Conservation (phyloP, 2,888 invertebrate genomes). For the Brenthis hecate region DNA sequence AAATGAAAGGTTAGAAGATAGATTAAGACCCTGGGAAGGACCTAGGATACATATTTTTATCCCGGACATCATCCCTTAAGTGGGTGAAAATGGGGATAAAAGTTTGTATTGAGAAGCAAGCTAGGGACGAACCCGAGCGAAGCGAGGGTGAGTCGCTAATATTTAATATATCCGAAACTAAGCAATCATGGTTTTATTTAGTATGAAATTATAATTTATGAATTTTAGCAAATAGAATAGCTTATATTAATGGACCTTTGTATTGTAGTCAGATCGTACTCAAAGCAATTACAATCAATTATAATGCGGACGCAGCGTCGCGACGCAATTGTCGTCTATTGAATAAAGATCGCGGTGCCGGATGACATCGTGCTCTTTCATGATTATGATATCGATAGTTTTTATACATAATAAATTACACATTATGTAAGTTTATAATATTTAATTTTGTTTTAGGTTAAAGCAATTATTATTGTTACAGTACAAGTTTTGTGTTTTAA, state of each 20-base stretch:
- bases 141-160: too few species aligned
- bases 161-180: too few species aligned
- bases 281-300: conserved; percentile 59
- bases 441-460: not conserved
- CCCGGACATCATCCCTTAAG: too few species aligned
- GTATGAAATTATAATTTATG: not conserved
- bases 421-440: not conserved
- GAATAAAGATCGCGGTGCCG: conserved; percentile 48
- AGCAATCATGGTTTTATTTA: not conserved
- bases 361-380: conserved; percentile 29
- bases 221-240: not conserved
- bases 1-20: too few species aligned
- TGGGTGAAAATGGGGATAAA: too few species aligned
- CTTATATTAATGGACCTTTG: conserved; percentile 15
- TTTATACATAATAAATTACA: not conserved
- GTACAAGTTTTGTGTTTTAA: too few species aligned
- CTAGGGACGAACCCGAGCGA: too few species aligned
- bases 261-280: conserved; percentile 40
- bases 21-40: too few species aligned
- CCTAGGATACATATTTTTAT: too few species aligned
- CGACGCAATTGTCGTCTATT: conserved; percentile 58
- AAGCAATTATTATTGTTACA: too few species aligned
- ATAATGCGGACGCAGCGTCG: conserved; percentile 50
- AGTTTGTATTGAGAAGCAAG: too few species aligned
- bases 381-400: conserved; percentile 23